phyloP scores from a whole-genome alignment of 2,113 vertebrate genomes.

The Dolichotis patagonum region DNA sequence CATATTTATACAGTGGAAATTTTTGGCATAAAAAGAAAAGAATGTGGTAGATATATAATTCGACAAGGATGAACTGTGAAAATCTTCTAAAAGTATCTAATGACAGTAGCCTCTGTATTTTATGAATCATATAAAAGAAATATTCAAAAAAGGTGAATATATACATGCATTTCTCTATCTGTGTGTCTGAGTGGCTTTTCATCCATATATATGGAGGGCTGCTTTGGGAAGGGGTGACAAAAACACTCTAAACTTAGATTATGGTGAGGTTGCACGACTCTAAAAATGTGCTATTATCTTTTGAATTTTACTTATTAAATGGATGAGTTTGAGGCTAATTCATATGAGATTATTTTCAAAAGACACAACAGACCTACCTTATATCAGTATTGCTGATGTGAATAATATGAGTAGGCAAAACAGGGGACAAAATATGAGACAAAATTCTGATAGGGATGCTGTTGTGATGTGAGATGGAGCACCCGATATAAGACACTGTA shows the following conservation, averaged over 20 bases:
- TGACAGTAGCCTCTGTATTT: background rate
- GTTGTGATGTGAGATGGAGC: background rate
- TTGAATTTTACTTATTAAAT: background rate
- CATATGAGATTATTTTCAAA: background rate
- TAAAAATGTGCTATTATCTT: background rate
- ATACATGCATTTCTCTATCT: background rate
- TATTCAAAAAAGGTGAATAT: background rate
- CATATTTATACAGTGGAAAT: background rate
- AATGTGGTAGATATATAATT: background rate
- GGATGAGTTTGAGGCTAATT: background rate
- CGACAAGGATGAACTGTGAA: background rate
- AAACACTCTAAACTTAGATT: conserved; percentile 38
- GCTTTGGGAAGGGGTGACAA: background rate
- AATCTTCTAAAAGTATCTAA: background rate
- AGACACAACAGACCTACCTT: background rate
- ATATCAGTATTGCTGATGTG: background rate
- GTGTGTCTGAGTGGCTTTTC: background rate
- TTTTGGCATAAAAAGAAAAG: background rate
- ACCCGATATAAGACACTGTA: background rate
- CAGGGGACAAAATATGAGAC: background rate
- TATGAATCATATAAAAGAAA: background rate
- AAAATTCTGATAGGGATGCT: background rate
- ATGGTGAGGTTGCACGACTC: background rate
- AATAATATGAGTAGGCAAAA: background rate
- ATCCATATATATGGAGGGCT: background rate